These are phyloP conservation scores for Megaceryle alcyon DNA, from an alignment of 2,797 vertebrate species.

Conservation along the genomic window DNA sequence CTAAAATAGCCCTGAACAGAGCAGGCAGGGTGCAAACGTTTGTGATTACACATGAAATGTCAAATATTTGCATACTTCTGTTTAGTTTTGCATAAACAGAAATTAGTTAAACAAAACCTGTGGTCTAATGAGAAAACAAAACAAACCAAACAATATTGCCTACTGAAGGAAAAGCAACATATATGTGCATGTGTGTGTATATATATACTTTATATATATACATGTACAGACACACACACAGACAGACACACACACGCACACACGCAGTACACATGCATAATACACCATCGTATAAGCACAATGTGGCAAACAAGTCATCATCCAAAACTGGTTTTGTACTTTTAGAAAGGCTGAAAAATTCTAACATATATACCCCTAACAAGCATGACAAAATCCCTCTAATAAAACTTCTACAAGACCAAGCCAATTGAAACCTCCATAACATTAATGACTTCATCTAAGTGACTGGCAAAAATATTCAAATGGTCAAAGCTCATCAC, in stretches of 20 bases:
- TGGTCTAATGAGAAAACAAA: slow-evolving; percentile 68
- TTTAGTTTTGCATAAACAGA: slow-evolving; percentile 79
- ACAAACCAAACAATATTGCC: slow-evolving; percentile 72
- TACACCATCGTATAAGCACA: not conserved
- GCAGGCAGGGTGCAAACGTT: slow-evolving; percentile 84
- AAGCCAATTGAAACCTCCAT: not conserved
- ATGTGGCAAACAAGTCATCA: slow-evolving; percentile 35
- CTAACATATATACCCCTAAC: not conserved
- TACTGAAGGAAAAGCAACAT: slow-evolving; percentile 76
- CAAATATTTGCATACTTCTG: slow-evolving; percentile 75
- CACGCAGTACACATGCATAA: slow-evolving; percentile 42
- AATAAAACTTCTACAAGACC: not conserved
- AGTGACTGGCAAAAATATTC: not conserved
- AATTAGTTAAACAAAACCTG: slow-evolving; percentile 73
- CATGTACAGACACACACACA: slow-evolving; percentile 49
- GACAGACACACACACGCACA: not conserved
- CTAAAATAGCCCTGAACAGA: slow-evolving; percentile 98
- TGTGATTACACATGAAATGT: slow-evolving; percentile 79
- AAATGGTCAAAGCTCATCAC: not conserved
- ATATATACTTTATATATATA: slow-evolving; percentile 62
- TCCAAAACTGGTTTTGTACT: slow-evolving; percentile 14
- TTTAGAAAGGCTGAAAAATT: not conserved
- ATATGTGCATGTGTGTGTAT: slow-evolving; percentile 56
- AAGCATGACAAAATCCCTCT: not conserved
- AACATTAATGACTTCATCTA: not conserved